A percentile compares a stretch with the other conserved stretches of the same genome.
These are phyloP conservation scores for Zaprionus davidi DNA, from an alignment of 1,140 invertebrate genomes.

Conservation along the genomic window DNA sequence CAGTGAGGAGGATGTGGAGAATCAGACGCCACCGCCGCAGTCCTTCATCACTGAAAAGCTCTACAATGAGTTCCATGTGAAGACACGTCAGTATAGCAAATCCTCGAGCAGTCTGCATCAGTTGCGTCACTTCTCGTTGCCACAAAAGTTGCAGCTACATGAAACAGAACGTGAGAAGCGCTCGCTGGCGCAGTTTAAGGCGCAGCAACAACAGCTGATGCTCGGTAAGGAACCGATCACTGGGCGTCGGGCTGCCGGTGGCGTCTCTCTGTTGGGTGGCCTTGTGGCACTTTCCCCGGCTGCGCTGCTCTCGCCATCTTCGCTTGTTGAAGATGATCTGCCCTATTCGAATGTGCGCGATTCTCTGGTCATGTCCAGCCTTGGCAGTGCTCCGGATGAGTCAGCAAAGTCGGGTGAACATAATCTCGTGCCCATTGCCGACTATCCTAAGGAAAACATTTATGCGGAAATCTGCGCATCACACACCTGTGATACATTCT, in stretches of 20 bases:
- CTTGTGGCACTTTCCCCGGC: conserved; percentile 35
- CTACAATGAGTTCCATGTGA: conserved; percentile 87
- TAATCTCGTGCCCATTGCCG: conserved; percentile 21
- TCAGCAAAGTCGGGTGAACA: background rate
- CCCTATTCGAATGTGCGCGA: conserved; percentile 83
- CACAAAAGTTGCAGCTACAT: conserved; percentile 77
- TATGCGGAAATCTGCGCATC: conserved; percentile 87
- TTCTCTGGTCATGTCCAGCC: conserved; percentile 67
- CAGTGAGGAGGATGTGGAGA: conserved; percentile 78
- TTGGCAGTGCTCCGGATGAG: conserved; percentile 37
- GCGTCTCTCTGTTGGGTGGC: conserved; percentile 70
- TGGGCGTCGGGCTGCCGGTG: conserved; percentile 72
- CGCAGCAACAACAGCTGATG: conserved; percentile 48
- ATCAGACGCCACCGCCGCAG: conserved; percentile 84
- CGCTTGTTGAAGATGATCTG: conserved; percentile 74
- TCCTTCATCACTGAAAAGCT: conserved; percentile 87
- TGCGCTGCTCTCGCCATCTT: conserved; percentile 51
- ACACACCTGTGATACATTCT: conserved; percentile 61
- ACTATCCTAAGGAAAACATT: conserved; percentile 86
- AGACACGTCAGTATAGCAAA: conserved; percentile 87
- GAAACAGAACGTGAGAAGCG: conserved; percentile 69
- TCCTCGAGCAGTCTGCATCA: conserved; percentile 87
- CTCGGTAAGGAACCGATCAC: conserved; percentile 63
- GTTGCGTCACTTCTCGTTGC: conserved; percentile 74
- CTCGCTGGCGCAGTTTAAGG: conserved; percentile 55